A percentile compares a stretch with the other conserved stretches of the same genome.
Conservation (phyloP, 2,888 invertebrate genomes). For the Ichneumoninae sp. region DNA sequence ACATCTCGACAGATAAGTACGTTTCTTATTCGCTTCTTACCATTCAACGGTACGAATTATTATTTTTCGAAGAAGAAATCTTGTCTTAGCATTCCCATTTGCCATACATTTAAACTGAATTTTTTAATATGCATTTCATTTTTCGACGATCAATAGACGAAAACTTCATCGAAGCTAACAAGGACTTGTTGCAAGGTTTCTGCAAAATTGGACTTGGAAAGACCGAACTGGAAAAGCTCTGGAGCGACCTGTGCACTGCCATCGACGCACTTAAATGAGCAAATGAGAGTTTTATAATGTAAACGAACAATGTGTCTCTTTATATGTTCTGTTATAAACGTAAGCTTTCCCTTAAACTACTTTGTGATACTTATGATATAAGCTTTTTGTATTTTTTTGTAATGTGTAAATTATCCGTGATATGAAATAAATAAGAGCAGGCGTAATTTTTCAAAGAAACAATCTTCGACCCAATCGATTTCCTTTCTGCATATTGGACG, state of each 20-base stretch:
- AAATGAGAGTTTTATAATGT: too few relatives aligned
- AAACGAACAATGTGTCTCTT: too few relatives aligned
- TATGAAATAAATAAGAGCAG: too few relatives aligned
- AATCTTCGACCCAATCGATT: too few relatives aligned
- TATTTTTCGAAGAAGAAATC: neutral
- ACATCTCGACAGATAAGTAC: neutral
- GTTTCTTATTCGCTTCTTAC: neutral
- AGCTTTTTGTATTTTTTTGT: too few relatives aligned
- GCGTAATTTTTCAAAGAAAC: too few relatives aligned
- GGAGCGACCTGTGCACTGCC: constrained; percentile 68
- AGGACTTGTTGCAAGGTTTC: constrained; percentile 69
- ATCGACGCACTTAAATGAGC: constrained; percentile 49
- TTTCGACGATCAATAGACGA: constrained; percentile 58
- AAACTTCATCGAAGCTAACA: constrained; percentile 68
- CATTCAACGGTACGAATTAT: neutral
- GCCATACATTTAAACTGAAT: neutral
- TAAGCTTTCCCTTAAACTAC: too few relatives aligned
- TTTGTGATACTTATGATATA: too few relatives aligned
- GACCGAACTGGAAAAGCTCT: constrained; percentile 67
- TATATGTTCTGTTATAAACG: too few relatives aligned
- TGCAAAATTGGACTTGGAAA: constrained; percentile 65
- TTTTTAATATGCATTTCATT: constrained; percentile 15
- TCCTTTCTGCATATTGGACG: too few relatives aligned
- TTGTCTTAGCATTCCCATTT: too few relatives aligned
- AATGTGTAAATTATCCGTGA: too few relatives aligned